phyloP scores from a whole-genome alignment of 2,888 invertebrate genomes.

The Limnephilus rhombicus region DNA sequence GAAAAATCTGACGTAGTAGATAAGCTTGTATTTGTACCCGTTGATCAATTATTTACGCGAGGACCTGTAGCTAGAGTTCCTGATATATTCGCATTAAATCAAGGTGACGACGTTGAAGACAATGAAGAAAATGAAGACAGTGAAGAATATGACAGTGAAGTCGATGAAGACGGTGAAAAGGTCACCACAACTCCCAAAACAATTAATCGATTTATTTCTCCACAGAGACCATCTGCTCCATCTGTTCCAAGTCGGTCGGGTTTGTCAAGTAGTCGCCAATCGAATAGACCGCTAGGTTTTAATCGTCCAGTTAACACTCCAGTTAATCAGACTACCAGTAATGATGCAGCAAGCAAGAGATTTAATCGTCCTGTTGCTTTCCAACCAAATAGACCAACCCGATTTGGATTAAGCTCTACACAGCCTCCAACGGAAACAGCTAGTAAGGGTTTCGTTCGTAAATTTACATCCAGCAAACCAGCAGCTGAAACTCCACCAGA shows the following conservation, averaged over 20 bases:
- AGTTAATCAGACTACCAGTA: constrained; percentile 66
- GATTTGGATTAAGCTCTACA: constrained; percentile 55
- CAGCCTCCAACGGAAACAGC: constrained; percentile 62
- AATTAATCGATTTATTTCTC: constrained; percentile 52
- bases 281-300: constrained; percentile 62
- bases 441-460: constrained; percentile 65
- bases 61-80: constrained; percentile 70
- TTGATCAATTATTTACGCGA: constrained; percentile 74
- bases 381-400: constrained; percentile 58
- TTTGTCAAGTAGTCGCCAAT: constrained; percentile 47
- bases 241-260: constrained; percentile 36
- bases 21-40: constrained; percentile 74
- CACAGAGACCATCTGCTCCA: constrained; percentile 53
- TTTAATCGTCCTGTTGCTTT: constrained; percentile 68
- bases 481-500: constrained; percentile 66
- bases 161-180: constrained; percentile 63
- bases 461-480: constrained; percentile 65
- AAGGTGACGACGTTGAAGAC: constrained; percentile 61
- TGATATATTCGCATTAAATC: constrained; percentile 64
- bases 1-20: constrained; percentile 70
- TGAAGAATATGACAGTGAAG: constrained; percentile 59
- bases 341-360: constrained; percentile 69
- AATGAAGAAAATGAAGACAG: constrained; percentile 69
- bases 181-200: constrained; percentile 59
- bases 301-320: constrained; percentile 59